Conservation (phyloP, 2,113 vertebrate genomes). For the Cyanistes caeruleus region DNA sequence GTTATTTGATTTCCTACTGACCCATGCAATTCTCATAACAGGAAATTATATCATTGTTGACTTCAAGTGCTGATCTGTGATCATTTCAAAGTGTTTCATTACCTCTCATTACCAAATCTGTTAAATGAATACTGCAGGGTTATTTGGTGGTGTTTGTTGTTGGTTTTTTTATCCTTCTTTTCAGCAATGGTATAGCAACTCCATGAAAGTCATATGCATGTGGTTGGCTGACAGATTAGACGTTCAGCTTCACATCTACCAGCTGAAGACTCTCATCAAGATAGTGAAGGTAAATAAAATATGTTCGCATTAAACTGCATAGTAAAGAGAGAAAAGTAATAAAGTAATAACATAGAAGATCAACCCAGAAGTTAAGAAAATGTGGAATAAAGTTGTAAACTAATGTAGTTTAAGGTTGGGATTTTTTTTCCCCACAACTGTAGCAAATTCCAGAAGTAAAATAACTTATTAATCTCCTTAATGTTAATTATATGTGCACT, state of each 20-base stretch:
- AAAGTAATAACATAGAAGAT: not conserved
- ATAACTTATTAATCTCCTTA: not conserved
- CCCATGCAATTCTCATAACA: constrained; percentile 77
- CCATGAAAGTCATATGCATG: constrained; percentile 89
- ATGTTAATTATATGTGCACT: not conserved
- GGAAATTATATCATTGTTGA: constrained; percentile 82
- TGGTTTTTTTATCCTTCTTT: constrained; percentile 33
- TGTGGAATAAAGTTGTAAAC: not conserved
- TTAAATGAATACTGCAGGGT: constrained; percentile 75
- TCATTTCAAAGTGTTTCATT: constrained; percentile 80
- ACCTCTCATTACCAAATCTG: constrained; percentile 79
- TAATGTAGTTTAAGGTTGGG: not conserved
- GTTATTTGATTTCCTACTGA: constrained; percentile 76
- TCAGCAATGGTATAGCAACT: constrained; percentile 94
- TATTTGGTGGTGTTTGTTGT: not conserved
- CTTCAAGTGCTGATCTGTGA: constrained; percentile 79
- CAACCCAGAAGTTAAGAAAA: not conserved
- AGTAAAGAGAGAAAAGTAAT: not conserved
- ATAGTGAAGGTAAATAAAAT: constrained; percentile 91
- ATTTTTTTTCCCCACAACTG: not conserved
- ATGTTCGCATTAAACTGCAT: not conserved
- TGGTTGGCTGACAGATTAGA: constrained; percentile 96
- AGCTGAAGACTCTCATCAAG: constrained; percentile 97
- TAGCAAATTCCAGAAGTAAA: not conserved
- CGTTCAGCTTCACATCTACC: constrained; percentile 94